Conservation (phyloP, 2,797 vertebrate genomes). For the Gymnocypris eckloni region DNA sequence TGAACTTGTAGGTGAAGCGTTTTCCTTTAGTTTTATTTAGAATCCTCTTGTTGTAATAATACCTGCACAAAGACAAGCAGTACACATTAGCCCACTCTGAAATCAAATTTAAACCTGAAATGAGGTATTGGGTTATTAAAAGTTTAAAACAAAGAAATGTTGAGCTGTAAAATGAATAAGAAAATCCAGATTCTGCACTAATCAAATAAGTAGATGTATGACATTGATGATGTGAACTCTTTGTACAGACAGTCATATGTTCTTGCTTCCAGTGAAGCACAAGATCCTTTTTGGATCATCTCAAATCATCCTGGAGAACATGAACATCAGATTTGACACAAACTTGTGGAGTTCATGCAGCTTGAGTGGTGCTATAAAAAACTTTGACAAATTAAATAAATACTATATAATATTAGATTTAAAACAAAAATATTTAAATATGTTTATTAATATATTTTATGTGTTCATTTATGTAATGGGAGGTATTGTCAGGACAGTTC, state of each 20-base stretch:
- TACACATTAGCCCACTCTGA: neutral
- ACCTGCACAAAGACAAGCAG: constrained; percentile 73
- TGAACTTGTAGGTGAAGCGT: constrained; percentile 95
- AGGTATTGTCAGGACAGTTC: constrained; percentile 29
- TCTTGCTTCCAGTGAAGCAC: neutral
- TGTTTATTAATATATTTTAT: neutral
- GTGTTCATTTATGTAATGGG: constrained; percentile 3
- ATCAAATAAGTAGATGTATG: neutral
- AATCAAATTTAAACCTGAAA: neutral
- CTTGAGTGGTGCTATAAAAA: neutral
- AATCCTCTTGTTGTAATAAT: constrained; percentile 95
- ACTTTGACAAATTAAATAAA: neutral
- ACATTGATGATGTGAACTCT: neutral
- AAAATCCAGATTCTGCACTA: neutral
- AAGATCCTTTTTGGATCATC: neutral
- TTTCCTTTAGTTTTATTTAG: constrained; percentile 96
- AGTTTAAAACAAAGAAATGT: neutral
- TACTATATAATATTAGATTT: too few relatives aligned
- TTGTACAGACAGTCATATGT: neutral
- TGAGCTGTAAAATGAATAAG: neutral
- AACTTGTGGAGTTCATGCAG: neutral
- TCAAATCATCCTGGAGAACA: neutral
- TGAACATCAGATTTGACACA: neutral
- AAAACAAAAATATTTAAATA: too few relatives aligned
- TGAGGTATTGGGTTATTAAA: neutral